These are phyloP conservation scores for Leptestheria dahalacensis DNA, from an alignment of 1,140 invertebrate genomes.

Conservation along the genomic window DNA sequence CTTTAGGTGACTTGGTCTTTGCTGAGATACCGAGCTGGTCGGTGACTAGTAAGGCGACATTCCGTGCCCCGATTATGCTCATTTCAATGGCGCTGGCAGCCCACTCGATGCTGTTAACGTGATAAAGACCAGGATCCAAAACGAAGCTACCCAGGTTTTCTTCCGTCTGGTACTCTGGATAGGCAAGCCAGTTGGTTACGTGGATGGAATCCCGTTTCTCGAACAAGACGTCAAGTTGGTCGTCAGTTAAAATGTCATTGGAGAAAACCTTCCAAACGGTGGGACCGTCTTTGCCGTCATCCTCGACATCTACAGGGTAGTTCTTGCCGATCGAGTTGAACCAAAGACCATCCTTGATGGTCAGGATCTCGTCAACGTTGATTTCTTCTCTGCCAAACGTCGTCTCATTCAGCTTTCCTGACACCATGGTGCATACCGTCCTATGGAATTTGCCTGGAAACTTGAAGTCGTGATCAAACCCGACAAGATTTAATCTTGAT, in stretches of 20 bases:
- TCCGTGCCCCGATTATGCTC: conserved; percentile 45
- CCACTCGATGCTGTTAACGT: conserved; percentile 51
- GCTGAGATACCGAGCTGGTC: conserved; percentile 18
- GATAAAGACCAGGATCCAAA: conserved; percentile 39
- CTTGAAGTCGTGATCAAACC: conserved; percentile 25
- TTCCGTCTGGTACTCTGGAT: conserved; percentile 39
- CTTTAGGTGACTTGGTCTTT: too few relatives aligned
- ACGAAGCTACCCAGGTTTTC: conserved; percentile 35
- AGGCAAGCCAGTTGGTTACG: conserved; percentile 41
- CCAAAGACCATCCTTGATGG: conserved; percentile 29
- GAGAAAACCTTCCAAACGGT: conserved; percentile 45
- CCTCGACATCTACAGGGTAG: conserved; percentile 18
- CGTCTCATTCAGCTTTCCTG: conserved; percentile 33
- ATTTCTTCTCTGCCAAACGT: conserved; percentile 30
- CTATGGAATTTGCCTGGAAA: conserved; percentile 34
- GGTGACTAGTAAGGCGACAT: conserved; percentile 42
- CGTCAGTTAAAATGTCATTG: conserved; percentile 28
- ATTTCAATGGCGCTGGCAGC: conserved; percentile 57
- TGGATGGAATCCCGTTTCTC: conserved; percentile 27
- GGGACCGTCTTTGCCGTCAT: conserved; percentile 17
- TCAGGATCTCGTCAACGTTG: conserved; percentile 32
- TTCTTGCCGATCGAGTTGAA: conserved; percentile 28
- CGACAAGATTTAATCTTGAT: conserved; percentile 29
- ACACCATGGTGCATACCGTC: conserved; percentile 41
- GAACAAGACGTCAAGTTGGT: conserved; percentile 36